Conservation (phyloP, 2,113 vertebrate genomes). For the Poeciliopsis retropinna region DNA sequence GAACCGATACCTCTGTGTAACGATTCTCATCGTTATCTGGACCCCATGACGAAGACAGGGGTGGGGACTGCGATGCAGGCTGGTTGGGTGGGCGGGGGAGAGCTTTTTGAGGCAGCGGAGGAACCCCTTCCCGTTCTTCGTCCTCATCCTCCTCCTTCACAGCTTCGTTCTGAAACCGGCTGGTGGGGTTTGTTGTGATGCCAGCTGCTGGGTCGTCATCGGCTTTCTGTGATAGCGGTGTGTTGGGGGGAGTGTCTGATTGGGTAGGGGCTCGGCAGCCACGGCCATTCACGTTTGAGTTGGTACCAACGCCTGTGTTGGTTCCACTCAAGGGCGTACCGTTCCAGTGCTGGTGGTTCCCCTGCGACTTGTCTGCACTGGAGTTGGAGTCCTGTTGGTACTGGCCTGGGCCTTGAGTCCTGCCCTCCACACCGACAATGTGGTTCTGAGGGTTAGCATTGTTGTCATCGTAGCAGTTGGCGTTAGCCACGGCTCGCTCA, state of each 20-base stretch:
- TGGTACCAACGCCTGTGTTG: constrained; percentile 49
- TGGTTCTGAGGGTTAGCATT: constrained; percentile 83
- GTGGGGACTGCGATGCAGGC: constrained; percentile 60
- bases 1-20: constrained; percentile 75
- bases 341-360: constrained; percentile 82
- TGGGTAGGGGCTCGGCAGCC: constrained; percentile 79
- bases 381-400: constrained; percentile 55
- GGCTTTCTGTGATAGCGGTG: constrained; percentile 72
- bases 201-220: constrained; percentile 4
- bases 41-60: constrained; percentile 64
- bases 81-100: constrained; percentile 74
- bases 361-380: constrained; percentile 56
- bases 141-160: constrained; percentile 37
- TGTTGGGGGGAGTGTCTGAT: constrained; percentile 82
- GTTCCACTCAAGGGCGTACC: constrained; percentile 72
- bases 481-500: constrained; percentile 71
- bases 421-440: constrained; percentile 63
- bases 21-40: constrained; percentile 44
- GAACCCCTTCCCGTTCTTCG: constrained; percentile 70
- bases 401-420: constrained; percentile 70
- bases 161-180: constrained; percentile 36
- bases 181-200: constrained; percentile 19
- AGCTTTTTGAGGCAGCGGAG: constrained; percentile 84
- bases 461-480: constrained; percentile 80
- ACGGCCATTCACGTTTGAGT: constrained; percentile 76